A percentile compares a stretch with the other conserved stretches of the same genome.
Evolutionary conservation across 2,888 invertebrate genomes (phyloP).

Genomic region (Dynastes maya): DNA sequence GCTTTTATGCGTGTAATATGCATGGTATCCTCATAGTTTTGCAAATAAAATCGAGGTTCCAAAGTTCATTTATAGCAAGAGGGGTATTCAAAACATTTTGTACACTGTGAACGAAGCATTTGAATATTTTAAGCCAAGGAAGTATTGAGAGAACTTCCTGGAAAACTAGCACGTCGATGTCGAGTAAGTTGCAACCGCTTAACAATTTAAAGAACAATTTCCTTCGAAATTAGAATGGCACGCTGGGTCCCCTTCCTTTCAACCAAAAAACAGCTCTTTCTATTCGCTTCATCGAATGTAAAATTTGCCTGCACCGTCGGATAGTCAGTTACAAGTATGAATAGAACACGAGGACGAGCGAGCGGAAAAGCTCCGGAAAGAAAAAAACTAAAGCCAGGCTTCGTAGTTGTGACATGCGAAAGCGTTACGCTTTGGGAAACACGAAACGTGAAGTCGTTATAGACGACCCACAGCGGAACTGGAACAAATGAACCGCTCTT

Average conservation of each 20-base stretch:
- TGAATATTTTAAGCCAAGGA: no score
- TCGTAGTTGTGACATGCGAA: not conserved
- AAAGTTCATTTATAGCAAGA: no score
- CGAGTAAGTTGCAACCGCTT: not conserved
- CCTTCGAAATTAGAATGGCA: not conserved
- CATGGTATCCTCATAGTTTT: no score
- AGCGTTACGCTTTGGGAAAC: slow-evolving; percentile 19
- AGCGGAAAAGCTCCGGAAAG: not conserved
- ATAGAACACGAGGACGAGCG: slow-evolving; percentile 5
- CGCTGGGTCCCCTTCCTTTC: not conserved
- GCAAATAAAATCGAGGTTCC: no score
- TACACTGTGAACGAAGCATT: no score
- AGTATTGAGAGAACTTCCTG: no score
- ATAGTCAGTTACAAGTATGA: slow-evolving; percentile 5
- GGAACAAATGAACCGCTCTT: slow-evolving; percentile 38
- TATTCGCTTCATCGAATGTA: slow-evolving; percentile 2
- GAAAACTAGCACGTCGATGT: not conserved
- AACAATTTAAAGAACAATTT: slow-evolving; percentile 15
- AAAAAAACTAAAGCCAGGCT: not conserved
- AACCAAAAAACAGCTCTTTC: slow-evolving; percentile 3
- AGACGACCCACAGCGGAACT: slow-evolving; percentile 38
- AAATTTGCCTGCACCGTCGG: slow-evolving; percentile 4
- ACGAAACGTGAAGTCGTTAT: slow-evolving; percentile 32
- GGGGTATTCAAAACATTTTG: no score
- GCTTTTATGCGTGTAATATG: no score